Conservation (phyloP, 2,797 vertebrate genomes). For the Furcifer pardalis region DNA sequence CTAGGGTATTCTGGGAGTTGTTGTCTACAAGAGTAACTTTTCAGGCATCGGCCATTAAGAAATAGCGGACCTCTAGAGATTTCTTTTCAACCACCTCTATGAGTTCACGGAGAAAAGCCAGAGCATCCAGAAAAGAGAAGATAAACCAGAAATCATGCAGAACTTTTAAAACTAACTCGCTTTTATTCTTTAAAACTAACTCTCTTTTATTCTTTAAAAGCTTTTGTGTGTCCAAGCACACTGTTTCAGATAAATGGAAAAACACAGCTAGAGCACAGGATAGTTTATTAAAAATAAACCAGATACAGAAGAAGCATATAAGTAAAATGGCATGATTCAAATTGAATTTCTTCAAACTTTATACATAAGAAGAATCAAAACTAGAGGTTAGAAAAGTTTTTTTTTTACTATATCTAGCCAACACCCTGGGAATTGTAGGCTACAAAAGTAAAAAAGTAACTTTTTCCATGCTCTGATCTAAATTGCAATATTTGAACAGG, state of each 20-base stretch:
- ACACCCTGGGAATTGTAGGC: too few species aligned
- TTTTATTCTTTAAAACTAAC: neutral
- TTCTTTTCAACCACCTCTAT: neutral
- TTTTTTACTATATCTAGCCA: too few species aligned
- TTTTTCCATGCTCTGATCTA: too few species aligned
- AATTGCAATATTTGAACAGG: neutral
- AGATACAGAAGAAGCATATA: neutral
- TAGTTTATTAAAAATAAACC: too few species aligned
- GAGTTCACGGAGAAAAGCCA: neutral
- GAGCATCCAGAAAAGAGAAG: neutral
- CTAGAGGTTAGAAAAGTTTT: neutral
- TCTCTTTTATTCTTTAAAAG: neutral
- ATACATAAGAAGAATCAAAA: neutral
- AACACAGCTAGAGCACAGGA: too few species aligned
- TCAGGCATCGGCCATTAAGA: neutral
- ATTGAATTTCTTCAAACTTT: neutral
- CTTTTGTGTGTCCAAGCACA: too few species aligned
- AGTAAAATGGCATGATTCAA: neutral
- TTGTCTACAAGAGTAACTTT: too few species aligned
- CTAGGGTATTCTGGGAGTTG: too few species aligned
- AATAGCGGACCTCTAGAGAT: neutral
- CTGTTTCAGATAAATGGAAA: too few species aligned
- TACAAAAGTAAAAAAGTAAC: too few species aligned
- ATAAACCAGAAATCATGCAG: too few species aligned
- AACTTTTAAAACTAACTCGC: neutral